Evolutionary conservation across 2,113 vertebrate species (phyloP).

Genomic region (Syngnathus scovelli): DNA sequence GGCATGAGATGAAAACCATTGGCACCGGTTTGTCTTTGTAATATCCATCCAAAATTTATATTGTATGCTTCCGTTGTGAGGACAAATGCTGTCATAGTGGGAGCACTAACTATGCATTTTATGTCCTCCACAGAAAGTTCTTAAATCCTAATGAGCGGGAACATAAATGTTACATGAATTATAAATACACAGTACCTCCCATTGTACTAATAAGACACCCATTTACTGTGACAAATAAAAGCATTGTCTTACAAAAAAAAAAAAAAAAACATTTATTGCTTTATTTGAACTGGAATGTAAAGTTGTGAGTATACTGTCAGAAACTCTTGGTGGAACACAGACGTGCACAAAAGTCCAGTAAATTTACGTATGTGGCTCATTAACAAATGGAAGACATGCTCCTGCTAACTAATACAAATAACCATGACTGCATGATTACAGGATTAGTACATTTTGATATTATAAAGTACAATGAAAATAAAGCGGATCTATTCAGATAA

Average conservation of each 20-base stretch:
- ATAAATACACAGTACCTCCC: background rate
- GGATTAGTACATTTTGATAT: no score
- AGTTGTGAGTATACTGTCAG: background rate
- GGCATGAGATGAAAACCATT: conserved; percentile 52
- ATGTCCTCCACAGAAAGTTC: background rate
- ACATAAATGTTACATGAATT: background rate
- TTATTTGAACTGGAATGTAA: background rate
- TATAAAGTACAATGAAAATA: no score
- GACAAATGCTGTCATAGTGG: conserved; percentile 18
- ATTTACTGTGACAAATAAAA: background rate
- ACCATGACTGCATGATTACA: no score
- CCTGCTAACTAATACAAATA: no score
- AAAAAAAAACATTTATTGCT: no score
- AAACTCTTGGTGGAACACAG: background rate
- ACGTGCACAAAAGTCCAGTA: background rate
- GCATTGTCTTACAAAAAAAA: background rate
- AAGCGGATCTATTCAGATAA: no score
- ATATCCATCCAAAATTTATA: conserved; percentile 20
- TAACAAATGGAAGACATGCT: no score
- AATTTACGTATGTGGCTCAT: background rate
- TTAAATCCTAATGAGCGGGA: background rate
- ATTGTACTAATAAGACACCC: background rate
- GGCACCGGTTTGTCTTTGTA: conserved; percentile 35
- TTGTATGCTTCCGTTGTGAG: conserved; percentile 25
- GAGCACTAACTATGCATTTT: background rate